A percentile compares a stretch with the other conserved stretches of the same genome.
Evolutionary conservation across 2,797 vertebrate species (phyloP).

Genomic region (Rhinichthys osculus): DNA sequence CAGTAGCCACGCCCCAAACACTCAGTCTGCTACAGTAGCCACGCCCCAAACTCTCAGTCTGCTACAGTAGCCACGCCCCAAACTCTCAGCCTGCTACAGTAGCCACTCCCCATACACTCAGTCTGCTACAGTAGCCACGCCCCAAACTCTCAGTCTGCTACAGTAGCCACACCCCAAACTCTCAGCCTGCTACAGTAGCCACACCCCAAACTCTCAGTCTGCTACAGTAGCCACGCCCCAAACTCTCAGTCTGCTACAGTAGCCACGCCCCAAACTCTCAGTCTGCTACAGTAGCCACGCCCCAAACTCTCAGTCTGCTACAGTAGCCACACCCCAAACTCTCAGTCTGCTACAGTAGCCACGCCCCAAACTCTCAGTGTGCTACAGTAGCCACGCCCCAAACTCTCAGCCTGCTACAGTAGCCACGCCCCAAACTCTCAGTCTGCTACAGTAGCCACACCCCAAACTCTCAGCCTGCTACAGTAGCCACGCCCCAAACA

Average conservation of each 20-base stretch:
- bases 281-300: background rate
- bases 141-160: accelerated
- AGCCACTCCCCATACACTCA: accelerated
- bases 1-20: background rate
- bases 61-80: background rate
- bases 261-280: accelerated
- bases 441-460: accelerated
- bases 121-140: background rate
- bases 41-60: background rate
- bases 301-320: accelerated
- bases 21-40: background rate
- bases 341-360: background rate
- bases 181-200: background rate
- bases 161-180: background rate
- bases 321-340: background rate
- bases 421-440: accelerated
- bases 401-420: background rate
- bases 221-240: background rate
- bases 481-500: too few relatives aligned
- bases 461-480: background rate
- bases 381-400: background rate
- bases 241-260: background rate
- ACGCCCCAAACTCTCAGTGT: accelerated
- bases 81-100: background rate
- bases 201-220: background rate